A percentile compares a stretch with the other conserved stretches of the same genome.
Evolutionary conservation across 2,888 invertebrate genomes (phyloP).

Genomic region (Eledona agricola): DNA sequence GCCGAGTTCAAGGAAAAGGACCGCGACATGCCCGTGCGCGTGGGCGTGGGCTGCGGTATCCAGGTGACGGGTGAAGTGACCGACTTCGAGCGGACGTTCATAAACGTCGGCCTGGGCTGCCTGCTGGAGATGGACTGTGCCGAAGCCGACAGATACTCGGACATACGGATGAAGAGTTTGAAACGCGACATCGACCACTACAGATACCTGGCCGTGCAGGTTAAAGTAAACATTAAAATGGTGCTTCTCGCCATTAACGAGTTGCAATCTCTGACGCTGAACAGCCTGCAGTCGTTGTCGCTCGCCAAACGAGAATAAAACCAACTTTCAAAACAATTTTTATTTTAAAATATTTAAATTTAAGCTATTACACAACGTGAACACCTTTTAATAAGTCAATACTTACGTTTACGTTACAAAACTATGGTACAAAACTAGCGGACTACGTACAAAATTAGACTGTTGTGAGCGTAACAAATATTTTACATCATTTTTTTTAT

Average conservation of each 20-base stretch:
- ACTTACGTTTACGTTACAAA: slow-evolving; percentile 64
- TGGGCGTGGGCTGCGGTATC: slow-evolving; percentile 51
- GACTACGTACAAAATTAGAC: slow-evolving; percentile 66
- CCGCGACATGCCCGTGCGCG: slow-evolving; percentile 48
- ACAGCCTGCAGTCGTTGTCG: no score
- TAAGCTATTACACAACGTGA: slow-evolving; percentile 58
- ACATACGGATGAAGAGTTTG: slow-evolving; percentile 55
- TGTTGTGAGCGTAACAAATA: slow-evolving; percentile 60
- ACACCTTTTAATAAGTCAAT: slow-evolving; percentile 54
- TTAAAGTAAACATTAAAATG: slow-evolving; percentile 61
- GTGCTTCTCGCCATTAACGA: slow-evolving; percentile 59
- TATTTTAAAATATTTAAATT: slow-evolving; percentile 56
- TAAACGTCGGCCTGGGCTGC: slow-evolving; percentile 57
- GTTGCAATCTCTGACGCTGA: slow-evolving; percentile 43
- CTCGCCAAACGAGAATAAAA: no score
- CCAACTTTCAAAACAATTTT: slow-evolving; percentile 51
- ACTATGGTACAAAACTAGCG: slow-evolving; percentile 69
- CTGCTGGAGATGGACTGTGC: slow-evolving; percentile 58
- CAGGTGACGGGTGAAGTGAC: slow-evolving; percentile 52
- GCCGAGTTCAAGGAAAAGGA: slow-evolving; percentile 54
- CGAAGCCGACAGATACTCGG: slow-evolving; percentile 59
- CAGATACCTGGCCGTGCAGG: slow-evolving; percentile 56
- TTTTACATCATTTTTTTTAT: slow-evolving; percentile 48
- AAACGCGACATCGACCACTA: slow-evolving; percentile 58
- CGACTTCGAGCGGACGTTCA: slow-evolving; percentile 52